Evolutionary conservation across 2,113 vertebrate genomes (phyloP), one percentile per base, ranked within the genome.

Genomic region (Girardinichthys multiradiatus): DNA sequence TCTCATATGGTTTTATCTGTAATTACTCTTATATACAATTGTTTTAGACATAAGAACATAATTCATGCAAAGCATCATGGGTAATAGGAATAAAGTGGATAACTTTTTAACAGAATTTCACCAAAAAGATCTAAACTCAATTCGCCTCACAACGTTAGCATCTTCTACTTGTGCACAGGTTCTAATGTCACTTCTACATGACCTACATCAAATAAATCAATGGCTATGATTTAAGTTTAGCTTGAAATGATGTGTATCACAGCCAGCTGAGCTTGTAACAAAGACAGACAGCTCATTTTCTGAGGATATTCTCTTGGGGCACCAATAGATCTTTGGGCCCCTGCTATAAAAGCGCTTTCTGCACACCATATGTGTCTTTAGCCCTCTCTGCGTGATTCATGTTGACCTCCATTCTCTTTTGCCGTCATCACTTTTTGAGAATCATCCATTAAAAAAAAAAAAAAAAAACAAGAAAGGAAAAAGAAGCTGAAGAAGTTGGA

Each of bases 271-370:
- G 33, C 68, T 74, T 77, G 83, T 72, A 82, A 82, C 80, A 29
- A 76, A 78, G 82, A 87, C 82, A 85, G 76, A 86, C 86, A 80
- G 87, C 83, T 90, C 79, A 76, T 87, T 90, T 89, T 90, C 68
- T 24, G 79, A 71, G 42, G 13, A 9, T 59, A 31, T 66, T 70
- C 86, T 84, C 86, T 0, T 0, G 76, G 88, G 85, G 60, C 42
- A 28, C 9, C 0, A 54, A 42, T 37, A 86, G 74, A 89, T 89
- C 89, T 88, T 90, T 15, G 84, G 84, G 86, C 85, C 63, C 69
- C 83, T 79, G 70, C 3, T 48, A 87, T 81, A 76, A 81, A 84
- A 89, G 80, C 28, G n/a, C 73, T 77, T 63, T 66, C 77, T 75
- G 80, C 21, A 12, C 69, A 72, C 74, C 74, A 70, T 81, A 83